These are phyloP conservation scores for Ctenodactylus gundi DNA, from an alignment of 2,113 vertebrate species.

Conservation along the genomic window DNA sequence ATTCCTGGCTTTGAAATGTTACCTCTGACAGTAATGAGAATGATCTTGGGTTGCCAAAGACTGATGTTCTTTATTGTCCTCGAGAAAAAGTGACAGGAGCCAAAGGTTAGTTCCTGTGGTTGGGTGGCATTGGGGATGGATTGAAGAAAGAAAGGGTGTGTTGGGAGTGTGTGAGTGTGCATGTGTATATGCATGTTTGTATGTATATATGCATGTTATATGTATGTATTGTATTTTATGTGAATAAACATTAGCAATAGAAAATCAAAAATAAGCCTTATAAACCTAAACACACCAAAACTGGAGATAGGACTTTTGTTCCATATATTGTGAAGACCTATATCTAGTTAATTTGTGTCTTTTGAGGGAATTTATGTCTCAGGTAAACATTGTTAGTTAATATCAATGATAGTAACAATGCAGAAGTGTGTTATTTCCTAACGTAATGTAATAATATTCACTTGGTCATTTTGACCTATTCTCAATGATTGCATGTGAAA, in stretches of 20 bases:
- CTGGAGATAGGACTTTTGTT: background rate
- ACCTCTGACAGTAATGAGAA: background rate
- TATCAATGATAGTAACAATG: background rate
- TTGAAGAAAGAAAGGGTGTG: background rate
- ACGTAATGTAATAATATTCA: background rate
- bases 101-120: background rate
- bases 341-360: background rate
- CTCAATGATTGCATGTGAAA: background rate
- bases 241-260: background rate
- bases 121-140: fast-evolving
- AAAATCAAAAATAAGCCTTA: background rate
- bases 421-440: background rate
- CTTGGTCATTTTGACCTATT: background rate
- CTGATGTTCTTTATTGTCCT: background rate
- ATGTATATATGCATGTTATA: background rate
- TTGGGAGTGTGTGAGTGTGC: background rate
- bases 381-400: background rate
- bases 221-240: too few relatives aligned
- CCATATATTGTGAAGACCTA: background rate
- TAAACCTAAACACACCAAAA: background rate
- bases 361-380: background rate
- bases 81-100: background rate
- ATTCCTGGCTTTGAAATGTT: background rate
- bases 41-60: background rate
- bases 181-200: background rate